phyloP scores from a whole-genome alignment of 2,113 vertebrate species.

The Nettapus auritus region DNA sequence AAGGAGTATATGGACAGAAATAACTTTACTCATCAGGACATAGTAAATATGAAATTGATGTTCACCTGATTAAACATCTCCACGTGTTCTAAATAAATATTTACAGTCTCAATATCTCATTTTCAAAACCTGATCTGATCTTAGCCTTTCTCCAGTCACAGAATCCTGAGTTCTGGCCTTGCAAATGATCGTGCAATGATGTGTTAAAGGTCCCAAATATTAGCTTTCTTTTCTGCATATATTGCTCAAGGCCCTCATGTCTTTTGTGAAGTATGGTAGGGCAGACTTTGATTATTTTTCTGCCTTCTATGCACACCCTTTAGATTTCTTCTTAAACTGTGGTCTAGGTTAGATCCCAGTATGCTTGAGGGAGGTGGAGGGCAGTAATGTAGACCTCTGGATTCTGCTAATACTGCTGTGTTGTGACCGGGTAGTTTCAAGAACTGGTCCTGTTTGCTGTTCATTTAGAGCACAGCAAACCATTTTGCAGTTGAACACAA shows the following conservation, averaged over 20 bases:
- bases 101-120: neutral
- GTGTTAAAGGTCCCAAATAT: neutral
- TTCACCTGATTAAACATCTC: neutral
- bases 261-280: neutral
- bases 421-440: neutral
- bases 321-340: neutral
- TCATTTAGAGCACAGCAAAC: neutral
- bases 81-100: neutral
- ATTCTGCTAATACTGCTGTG: neutral
- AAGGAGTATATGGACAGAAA: neutral
- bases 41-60: neutral
- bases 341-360: neutral
- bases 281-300: neutral
- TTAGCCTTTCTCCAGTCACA: neutral
- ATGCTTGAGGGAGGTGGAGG: neutral
- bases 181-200: neutral
- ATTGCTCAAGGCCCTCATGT: neutral
- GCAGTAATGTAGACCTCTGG: neutral
- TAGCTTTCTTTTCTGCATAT: neutral
- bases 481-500: neutral
- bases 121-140: neutral
- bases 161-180: neutral
- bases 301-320: neutral
- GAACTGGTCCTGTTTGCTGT: neutral
- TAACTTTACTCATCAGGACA: neutral